Evolutionary conservation across 1,140 invertebrate species (phyloP).

Genomic region (Archivesica marissinica): DNA sequence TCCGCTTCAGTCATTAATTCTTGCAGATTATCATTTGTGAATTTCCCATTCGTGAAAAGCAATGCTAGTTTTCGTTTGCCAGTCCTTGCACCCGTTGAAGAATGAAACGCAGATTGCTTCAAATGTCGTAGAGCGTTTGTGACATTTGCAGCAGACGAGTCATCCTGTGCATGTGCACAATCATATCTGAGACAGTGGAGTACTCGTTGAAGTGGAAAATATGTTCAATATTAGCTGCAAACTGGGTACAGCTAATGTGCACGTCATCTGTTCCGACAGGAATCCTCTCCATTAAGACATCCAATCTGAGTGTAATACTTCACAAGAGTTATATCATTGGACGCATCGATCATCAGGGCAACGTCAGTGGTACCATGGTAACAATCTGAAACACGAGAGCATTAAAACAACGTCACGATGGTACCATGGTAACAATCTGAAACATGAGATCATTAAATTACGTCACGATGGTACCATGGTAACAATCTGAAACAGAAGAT

Average conservation of each 20-base stretch:
- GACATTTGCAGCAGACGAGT: background rate
- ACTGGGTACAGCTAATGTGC: background rate
- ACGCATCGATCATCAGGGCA: background rate
- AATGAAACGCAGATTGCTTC: background rate
- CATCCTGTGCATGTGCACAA: background rate
- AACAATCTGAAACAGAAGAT: too few relatives aligned
- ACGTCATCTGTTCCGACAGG: background rate
- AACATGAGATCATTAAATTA: too few relatives aligned
- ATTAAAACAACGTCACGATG: too few relatives aligned
- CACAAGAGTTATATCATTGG: background rate
- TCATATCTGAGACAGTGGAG: background rate
- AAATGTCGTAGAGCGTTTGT: background rate
- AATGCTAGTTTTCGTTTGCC: background rate
- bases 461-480: too few relatives aligned
- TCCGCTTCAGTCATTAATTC: background rate
- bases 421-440: too few relatives aligned
- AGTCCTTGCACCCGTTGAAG: background rate
- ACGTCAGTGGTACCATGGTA: background rate
- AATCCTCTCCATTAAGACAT: background rate
- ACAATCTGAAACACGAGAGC: constrained; percentile 34
- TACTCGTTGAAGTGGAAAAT: background rate
- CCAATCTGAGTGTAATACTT: background rate
- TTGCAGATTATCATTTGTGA: background rate
- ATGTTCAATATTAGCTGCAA: background rate
- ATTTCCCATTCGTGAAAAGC: background rate